Conservation (phyloP, 1,140 invertebrate genomes). For the Brachionus koreanus region DNA sequence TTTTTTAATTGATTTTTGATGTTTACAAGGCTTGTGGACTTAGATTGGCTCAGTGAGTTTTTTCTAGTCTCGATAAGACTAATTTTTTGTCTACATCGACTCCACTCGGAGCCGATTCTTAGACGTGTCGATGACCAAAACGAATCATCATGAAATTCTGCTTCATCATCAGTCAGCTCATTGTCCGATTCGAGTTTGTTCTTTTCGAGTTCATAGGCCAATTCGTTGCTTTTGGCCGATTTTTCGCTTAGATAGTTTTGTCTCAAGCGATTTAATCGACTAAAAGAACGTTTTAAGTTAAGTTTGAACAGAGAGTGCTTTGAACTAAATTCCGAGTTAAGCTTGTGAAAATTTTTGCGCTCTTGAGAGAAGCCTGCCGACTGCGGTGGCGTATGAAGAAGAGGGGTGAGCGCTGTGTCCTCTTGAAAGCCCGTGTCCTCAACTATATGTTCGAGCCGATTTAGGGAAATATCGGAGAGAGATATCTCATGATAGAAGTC, state of each 20-base stretch:
- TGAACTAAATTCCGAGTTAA: background rate
- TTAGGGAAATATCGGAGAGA: background rate
- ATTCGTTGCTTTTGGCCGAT: background rate
- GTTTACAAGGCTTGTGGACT: background rate
- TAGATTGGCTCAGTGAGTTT: background rate
- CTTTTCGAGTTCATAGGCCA: background rate
- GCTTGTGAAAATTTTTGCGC: background rate
- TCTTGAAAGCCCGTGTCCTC: background rate
- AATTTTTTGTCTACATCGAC: background rate
- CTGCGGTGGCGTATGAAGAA: constrained; percentile 18
- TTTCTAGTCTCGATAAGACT: background rate
- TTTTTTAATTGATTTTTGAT: constrained; percentile 15
- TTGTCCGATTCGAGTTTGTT: background rate
- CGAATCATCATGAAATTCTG: background rate
- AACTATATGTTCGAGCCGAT: background rate
- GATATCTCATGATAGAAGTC: background rate
- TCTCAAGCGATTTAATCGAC: background rate
- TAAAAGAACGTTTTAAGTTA: background rate
- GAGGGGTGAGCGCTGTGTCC: background rate
- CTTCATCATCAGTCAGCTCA: background rate
- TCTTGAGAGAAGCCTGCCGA: background rate
- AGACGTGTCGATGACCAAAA: background rate
- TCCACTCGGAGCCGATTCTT: background rate
- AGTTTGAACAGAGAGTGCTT: background rate
- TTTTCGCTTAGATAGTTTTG: background rate